Conservation (phyloP, 2,797 vertebrate species). For the Sphaeramia orbicularis region DNA sequence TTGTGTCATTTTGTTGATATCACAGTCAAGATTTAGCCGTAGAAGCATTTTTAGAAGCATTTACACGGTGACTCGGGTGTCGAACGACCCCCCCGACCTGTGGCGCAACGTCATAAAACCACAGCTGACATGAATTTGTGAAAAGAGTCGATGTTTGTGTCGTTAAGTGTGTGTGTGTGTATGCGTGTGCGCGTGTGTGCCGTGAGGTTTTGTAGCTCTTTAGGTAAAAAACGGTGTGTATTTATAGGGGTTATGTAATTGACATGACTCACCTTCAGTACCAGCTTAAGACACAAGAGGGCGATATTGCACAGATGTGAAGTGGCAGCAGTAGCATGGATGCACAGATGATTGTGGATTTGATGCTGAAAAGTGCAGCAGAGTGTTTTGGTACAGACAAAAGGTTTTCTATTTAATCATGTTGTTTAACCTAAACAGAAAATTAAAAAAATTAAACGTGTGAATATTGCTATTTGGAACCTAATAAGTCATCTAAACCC, state of each 20-base stretch:
- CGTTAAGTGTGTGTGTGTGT: too few species aligned
- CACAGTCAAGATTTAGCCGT: constrained; percentile 17
- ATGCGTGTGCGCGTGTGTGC: too few species aligned
- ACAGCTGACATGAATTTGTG: too few species aligned
- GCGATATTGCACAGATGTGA: constrained; percentile 48
- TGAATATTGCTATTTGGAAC: neutral
- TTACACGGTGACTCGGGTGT: constrained; percentile 43
- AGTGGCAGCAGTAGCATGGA: constrained; percentile 21
- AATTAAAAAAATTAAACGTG: neutral
- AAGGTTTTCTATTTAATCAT: constrained; percentile 10
- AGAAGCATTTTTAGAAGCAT: constrained; percentile 20
- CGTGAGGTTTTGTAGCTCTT: too few species aligned
- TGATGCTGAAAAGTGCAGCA: constrained; percentile 8
- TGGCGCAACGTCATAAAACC: neutral
- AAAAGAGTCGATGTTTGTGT: too few species aligned
- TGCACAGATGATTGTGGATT: constrained; percentile 38
- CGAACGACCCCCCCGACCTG: neutral
- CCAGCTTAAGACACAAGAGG: constrained; percentile 64
- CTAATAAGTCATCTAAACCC: neutral
- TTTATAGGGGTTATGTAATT: constrained; percentile 35
- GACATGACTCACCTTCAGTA: constrained; percentile 70
- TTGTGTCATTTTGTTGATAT: constrained; percentile 16
- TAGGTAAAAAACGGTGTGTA: too few species aligned
- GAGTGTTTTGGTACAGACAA: constrained; percentile 37
- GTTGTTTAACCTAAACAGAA: too few species aligned